Conservation (phyloP, 2,113 vertebrate genomes). For the Hystrix brachyura region DNA sequence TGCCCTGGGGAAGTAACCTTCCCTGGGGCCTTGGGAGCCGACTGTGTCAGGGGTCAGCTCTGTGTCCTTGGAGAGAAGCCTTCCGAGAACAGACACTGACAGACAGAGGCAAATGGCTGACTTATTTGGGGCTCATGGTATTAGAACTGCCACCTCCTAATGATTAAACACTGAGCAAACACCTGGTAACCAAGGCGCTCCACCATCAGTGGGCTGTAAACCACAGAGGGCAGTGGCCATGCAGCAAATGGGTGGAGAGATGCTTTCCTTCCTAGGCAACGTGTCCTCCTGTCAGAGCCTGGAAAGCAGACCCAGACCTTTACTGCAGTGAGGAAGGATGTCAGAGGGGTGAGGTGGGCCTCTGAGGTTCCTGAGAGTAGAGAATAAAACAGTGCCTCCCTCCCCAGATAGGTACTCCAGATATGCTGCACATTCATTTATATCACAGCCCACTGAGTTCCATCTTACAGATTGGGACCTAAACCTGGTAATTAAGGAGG, state of each 20-base stretch:
- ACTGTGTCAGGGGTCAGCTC: slow-evolving; percentile 44
- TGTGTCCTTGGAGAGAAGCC: slow-evolving; percentile 61
- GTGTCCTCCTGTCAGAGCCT: neutral
- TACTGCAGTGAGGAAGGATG: neutral
- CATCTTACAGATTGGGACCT: neutral
- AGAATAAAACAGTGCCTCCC: neutral
- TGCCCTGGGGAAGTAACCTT: neutral
- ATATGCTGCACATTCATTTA: neutral
- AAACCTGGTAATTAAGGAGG: neutral
- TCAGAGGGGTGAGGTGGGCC: neutral
- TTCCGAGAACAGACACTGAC: slow-evolving; percentile 61
- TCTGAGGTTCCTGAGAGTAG: neutral
- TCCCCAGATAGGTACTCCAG: neutral
- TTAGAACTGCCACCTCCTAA: slow-evolving; percentile 68
- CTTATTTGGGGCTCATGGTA: neutral
- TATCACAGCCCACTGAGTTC: neutral
- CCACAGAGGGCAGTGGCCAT: neutral
- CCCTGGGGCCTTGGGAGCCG: neutral
- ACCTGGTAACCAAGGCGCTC: neutral
- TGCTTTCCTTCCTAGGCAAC: slow-evolving; percentile 66
- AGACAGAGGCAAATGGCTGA: slow-evolving; percentile 68
- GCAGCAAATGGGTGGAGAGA: neutral
- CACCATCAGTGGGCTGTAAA: slow-evolving; percentile 20
- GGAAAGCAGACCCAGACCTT: slow-evolving; percentile 6
- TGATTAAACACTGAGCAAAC: slow-evolving; percentile 83